phyloP scores from a whole-genome alignment of 2,888 invertebrate genomes.

The Cartodere bifasciata region DNA sequence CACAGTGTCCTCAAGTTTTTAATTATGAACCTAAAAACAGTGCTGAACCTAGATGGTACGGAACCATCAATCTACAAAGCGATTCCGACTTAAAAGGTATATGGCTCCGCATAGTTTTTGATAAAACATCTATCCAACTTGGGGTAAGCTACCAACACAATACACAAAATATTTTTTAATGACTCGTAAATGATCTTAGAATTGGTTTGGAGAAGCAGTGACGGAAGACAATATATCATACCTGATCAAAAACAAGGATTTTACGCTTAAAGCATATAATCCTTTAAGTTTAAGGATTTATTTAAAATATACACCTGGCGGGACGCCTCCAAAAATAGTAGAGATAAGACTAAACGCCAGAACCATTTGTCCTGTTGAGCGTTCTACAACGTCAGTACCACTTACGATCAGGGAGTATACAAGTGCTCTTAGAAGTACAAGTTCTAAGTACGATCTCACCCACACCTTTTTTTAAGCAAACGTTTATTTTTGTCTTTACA shows the following conservation, averaged over 20 bases:
- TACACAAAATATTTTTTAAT: no score
- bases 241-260: constrained; percentile 45
- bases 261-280: constrained; percentile 42
- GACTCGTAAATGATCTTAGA: no score
- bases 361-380: constrained; percentile 39
- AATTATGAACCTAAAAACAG: no score
- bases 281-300: constrained; percentile 45
- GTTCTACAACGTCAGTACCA: constrained; percentile 13
- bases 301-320: constrained; percentile 42
- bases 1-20: no score
- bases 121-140: constrained; percentile 23
- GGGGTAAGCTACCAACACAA: constrained; percentile 30
- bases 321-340: constrained; percentile 32
- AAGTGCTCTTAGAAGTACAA: no score
- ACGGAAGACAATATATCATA: constrained; percentile 46
- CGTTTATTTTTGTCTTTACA: no score
- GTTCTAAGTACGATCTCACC: no score
- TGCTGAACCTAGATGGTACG: no score
- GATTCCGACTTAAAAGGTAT: constrained; percentile 45
- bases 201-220: constrained; percentile 44
- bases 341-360: constrained; percentile 40
- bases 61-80: constrained; percentile 40
- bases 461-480: no score
- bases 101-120: constrained; percentile 44
- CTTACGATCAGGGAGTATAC: no score